Evolutionary conservation across 2,888 invertebrate genomes (phyloP), one percentile per base, ranked within the genome.

Genomic region (Caenorhabditis drosophilae): DNA sequence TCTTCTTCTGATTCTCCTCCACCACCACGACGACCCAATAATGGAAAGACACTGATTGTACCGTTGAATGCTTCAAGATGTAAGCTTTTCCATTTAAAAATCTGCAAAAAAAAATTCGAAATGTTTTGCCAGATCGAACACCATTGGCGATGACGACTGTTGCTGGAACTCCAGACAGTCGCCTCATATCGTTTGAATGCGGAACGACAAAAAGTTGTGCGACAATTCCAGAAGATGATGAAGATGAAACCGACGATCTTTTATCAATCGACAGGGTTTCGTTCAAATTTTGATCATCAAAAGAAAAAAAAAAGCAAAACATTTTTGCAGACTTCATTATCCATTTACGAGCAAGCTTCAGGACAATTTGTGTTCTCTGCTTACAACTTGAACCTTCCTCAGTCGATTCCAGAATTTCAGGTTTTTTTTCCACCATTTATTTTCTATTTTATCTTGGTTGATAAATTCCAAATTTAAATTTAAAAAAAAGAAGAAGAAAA

Each of bases 151-250:
- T 69, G 41, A 68, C 57, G 15, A 75, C 72, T 31, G 60, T 73
- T n/a, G 61, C 66, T 23, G 76, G 73, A 6, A 80, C 78, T 35
- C 80, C 80, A 2, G 80, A 80, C 45, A 76, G 76, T 55, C 69
- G 80, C 23, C 62, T 80, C n/a, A 80, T 78, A 2, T 75, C 80
- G 6, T 70, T 80, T 35, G 80, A 80, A 46, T 69, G 74, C 9
- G 78, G 77, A 25, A 80, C 80, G 20, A 76, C 77, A 1, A 78
- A 78, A 55, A 79, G 78, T 42, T 80, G 80, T 47, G 79, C 80
- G 0, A 80, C 80, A 6, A 80, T 80, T 46, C 80, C 80, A n/a
- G 74, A 76, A 56, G 75, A 73, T 25, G 76, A 78, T 25, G 78
- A 78, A 25, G 77, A 76, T 26, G 61, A 60, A 26, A 46, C 63